These are phyloP conservation scores for Amphiura filiformis DNA, from an alignment of 35 echinoderm and acorn worm genomes.

Conservation along the genomic window DNA sequence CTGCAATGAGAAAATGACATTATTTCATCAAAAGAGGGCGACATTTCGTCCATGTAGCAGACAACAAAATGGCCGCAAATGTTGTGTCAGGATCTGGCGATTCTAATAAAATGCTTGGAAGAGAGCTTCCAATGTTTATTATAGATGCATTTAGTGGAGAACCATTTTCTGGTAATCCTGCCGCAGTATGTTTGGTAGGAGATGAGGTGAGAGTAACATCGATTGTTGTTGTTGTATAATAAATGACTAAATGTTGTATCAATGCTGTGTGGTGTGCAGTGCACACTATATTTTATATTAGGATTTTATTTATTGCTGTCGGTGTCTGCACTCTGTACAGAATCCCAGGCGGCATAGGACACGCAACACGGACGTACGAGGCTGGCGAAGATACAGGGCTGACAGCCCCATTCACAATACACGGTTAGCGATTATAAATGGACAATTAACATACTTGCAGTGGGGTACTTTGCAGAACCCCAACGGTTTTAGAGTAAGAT, in stretches of 20 bases:
- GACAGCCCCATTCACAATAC: too few species aligned
- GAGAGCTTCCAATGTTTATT: conserved; percentile 45
- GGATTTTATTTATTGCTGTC: neutral
- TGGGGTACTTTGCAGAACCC: too few species aligned
- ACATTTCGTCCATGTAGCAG: neutral
- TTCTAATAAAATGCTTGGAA: neutral
- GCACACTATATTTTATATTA: neutral
- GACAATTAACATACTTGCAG: too few species aligned
- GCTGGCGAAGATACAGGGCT: too few species aligned
- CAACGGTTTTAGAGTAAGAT: too few species aligned
- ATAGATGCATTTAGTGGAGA: conserved; percentile 69
- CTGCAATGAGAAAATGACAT: neutral
- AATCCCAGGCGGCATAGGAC: too few species aligned
- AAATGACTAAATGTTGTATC: neutral
- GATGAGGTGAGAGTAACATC: neutral
- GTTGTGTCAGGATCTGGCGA: neutral
- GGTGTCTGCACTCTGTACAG: too few species aligned
- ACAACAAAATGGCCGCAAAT: conserved; percentile 30
- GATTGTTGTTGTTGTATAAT: neutral
- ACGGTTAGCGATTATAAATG: too few species aligned
- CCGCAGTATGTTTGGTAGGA: conserved; percentile 64
- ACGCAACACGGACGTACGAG: too few species aligned
- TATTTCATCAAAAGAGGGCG: neutral
- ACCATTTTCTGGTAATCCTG: conserved; percentile 73
- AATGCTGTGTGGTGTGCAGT: neutral